These are phyloP conservation scores for Cairina moschata DNA, from an alignment of 2,113 vertebrate species.

Conservation along the genomic window DNA sequence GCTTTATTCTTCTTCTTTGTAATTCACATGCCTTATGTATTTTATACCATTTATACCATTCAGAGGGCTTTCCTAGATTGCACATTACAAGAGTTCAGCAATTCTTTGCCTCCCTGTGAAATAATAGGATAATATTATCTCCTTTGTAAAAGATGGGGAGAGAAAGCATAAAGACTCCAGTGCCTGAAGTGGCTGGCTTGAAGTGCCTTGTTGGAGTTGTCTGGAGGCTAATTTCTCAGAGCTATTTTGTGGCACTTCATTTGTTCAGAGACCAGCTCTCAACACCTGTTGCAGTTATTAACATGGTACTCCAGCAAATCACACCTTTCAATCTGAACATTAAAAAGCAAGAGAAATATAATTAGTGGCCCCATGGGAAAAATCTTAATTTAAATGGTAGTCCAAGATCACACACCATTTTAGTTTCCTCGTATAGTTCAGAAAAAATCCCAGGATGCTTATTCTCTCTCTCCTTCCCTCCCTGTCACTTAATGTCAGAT, in stretches of 20 bases:
- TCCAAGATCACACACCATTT: neutral
- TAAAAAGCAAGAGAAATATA: neutral
- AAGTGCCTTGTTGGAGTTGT: neutral
- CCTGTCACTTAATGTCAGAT: neutral
- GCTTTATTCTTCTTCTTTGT: neutral
- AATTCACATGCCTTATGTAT: neutral
- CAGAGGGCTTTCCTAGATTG: neutral
- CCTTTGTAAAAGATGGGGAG: neutral
- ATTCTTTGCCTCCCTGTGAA: neutral
- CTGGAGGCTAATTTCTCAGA: neutral
- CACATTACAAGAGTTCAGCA: neutral
- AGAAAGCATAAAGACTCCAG: neutral
- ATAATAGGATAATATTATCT: neutral
- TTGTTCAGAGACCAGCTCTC: neutral
- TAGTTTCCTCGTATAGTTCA: neutral
- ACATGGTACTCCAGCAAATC: neutral
- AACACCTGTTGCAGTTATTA: neutral
- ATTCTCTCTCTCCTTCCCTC: neutral
- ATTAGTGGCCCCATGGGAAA: neutral
- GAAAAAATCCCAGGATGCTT: neutral
- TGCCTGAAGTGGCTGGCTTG: rapidly evolving
- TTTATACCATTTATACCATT: neutral
- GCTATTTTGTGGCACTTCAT: neutral
- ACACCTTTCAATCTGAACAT: neutral
- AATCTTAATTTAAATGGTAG: neutral